A percentile compares a stretch with the other conserved stretches of the same genome.
phyloP scores from a whole-genome alignment of 1,140 invertebrate species.

The Elymnias hypermnestra region DNA sequence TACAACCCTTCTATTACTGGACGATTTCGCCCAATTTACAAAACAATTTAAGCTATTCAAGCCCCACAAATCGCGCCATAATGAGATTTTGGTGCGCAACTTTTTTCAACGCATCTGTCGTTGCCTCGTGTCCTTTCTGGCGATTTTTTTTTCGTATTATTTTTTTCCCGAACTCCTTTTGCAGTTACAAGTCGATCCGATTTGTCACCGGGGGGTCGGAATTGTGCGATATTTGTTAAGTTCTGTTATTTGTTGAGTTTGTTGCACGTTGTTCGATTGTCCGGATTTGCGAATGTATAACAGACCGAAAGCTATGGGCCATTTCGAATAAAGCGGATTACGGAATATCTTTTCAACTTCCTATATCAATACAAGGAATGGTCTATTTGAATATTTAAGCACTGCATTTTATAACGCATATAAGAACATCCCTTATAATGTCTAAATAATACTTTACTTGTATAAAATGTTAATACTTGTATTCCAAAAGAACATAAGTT shows the following conservation, averaged over 20 bases:
- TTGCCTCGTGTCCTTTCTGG: conserved; percentile 50
- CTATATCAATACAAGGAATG: background rate
- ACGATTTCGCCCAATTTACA: conserved; percentile 40
- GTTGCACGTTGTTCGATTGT: conserved; percentile 49
- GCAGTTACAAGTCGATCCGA: conserved; percentile 48
- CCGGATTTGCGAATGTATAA: conserved; percentile 47
- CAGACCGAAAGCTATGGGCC: conserved; percentile 30
- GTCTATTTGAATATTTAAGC: too few relatives aligned
- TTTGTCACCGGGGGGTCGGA: conserved; percentile 58
- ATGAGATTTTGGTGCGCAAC: conserved; percentile 39
- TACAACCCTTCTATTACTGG: conserved; percentile 16
- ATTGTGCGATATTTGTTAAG: conserved; percentile 36
- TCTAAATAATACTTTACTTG: too few relatives aligned
- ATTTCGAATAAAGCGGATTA: conserved; percentile 53
- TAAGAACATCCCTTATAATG: too few relatives aligned
- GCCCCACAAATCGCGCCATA: conserved; percentile 44
- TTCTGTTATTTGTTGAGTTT: conserved; percentile 38
- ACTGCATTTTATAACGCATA: too few relatives aligned
- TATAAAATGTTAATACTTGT: too few relatives aligned
- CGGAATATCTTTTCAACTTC: conserved; percentile 24
- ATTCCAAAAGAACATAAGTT: too few relatives aligned
- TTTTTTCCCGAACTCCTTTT: conserved; percentile 43
- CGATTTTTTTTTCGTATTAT: conserved; percentile 27
- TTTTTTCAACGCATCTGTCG: conserved; percentile 57
- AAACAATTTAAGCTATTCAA: conserved; percentile 35